Base-by-base conservation (phyloP, 2,797 vertebrate genomes). In the Mormyrops attenuatus region DNA sequence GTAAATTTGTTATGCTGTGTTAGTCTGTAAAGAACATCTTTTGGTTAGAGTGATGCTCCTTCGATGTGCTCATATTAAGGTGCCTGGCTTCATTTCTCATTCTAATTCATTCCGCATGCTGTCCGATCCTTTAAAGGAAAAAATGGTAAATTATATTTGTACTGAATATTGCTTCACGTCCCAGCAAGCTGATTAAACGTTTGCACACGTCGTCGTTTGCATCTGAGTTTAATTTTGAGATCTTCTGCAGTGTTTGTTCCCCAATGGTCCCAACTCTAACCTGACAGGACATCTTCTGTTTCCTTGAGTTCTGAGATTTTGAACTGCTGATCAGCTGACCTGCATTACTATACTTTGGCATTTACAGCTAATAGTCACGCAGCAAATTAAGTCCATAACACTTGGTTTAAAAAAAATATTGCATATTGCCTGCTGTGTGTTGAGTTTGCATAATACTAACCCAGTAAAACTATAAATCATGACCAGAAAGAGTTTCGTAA, bases 181-280 rank as follows among this genome's bases (percentile, higher is more conserved):
- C 91, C 91, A 91, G 93, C 91, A 91, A 91, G 52, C 91, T 88
- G 77, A 95, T 94, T 95, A 94, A 96, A 96, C 91, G 93, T 95
- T 94, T 94, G 92, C 93, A 93, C 93, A 94, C 92, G 91, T 73
- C 93, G 89, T 91, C 91, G 92, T 69, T 44, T 44, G 44, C 41
- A 7, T 47, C 47, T 6, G 80, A 82, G 38, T 50, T 44, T 80
- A 20, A 80, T 44, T 80, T 80, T 44, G 38, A 41, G 34, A 80
- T 41, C 73, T 5, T 69, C 26, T 80, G 73, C 38, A 44, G 38
- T 44, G 73, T 80, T 80, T 80, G 73, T 80, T 80, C 15, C 5
- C 34, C 73, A 38, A 0, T 44, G 73, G 22, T 34, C 11, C 26
- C 11, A 34, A 69, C 63, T 34, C 22, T 30, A 30, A 66, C 22